Percentiles rank a stretch among this genome's conserved stretches.
Evolutionary conservation across 1,140 invertebrate genomes (phyloP).

Genomic region (Calliopsis andreniformis): DNA sequence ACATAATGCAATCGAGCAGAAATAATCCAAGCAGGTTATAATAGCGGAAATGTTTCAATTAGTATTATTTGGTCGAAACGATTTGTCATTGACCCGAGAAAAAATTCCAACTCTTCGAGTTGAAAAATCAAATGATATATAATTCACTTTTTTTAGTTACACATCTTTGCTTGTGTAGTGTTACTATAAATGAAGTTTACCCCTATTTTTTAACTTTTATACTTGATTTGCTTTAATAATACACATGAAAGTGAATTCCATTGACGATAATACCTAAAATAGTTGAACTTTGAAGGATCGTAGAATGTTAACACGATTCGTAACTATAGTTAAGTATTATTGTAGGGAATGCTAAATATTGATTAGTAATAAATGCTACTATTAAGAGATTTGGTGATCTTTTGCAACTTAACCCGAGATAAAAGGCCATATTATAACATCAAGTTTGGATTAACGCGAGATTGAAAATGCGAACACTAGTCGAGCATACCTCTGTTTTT

Average conservation of each 20-base stretch:
- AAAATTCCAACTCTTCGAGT: neutral
- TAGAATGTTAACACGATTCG: neutral
- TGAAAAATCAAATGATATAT: neutral
- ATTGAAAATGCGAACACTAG: constrained; percentile 38
- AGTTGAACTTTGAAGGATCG: too few relatives aligned
- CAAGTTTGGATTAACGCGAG: constrained; percentile 35
- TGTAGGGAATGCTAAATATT: neutral
- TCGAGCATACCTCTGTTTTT: constrained; percentile 41
- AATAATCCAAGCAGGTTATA: constrained; percentile 11
- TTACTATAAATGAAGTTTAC: neutral
- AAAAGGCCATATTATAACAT: constrained; percentile 36
- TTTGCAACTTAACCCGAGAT: constrained; percentile 12
- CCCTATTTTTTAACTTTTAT: neutral
- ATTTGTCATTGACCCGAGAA: neutral
- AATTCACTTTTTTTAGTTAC: neutral
- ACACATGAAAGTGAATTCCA: neutral
- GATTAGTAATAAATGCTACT: neutral
- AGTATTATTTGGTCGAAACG: neutral
- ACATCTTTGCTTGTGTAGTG: too few relatives aligned
- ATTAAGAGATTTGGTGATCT: constrained; percentile 6
- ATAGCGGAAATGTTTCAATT: neutral
- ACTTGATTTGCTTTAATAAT: too few relatives aligned
- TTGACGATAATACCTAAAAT: too few relatives aligned
- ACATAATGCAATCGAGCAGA: neutral
- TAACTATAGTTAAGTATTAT: neutral